These are phyloP conservation scores for Sphinx pinastri DNA, from an alignment of 2,888 invertebrate genomes.

Conservation along the genomic window DNA sequence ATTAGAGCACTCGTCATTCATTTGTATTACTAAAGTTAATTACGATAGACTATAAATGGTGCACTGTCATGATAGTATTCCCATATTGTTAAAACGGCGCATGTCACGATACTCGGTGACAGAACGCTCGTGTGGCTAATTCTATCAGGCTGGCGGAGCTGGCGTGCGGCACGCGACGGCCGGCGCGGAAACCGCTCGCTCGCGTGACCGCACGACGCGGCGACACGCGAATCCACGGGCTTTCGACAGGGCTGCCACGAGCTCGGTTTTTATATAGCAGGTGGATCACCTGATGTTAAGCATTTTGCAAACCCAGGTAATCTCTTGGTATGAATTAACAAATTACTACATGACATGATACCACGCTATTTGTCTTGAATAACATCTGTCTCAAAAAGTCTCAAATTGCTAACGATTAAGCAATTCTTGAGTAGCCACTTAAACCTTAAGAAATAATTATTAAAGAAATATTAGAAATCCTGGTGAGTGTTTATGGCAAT, in stretches of 20 bases:
- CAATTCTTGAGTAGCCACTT: no score
- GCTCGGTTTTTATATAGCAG: neutral
- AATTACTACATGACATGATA: no score
- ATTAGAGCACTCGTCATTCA: no score
- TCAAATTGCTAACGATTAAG: no score
- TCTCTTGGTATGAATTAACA: no score
- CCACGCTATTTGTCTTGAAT: no score
- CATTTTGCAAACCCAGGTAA: no score
- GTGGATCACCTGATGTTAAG: no score
- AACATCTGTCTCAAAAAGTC: no score
- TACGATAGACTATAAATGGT: neutral
- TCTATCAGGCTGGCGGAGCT: conserved; percentile 44
- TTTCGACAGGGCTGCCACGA: neutral
- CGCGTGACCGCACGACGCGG: conserved; percentile 35
- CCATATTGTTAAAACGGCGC: neutral
- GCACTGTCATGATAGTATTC: neutral
- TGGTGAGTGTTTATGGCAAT: neutral
- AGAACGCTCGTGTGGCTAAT: conserved; percentile 17
- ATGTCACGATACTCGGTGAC: conserved; percentile 10
- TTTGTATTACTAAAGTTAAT: no score
- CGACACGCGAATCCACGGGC: conserved; percentile 3
- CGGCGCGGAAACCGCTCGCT: conserved; percentile 42
- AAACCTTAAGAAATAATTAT: no score
- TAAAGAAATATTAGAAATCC: no score
- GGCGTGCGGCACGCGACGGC: conserved; percentile 55